phyloP scores from a whole-genome alignment of 2,888 invertebrate species.

The Pandemis corylana region DNA sequence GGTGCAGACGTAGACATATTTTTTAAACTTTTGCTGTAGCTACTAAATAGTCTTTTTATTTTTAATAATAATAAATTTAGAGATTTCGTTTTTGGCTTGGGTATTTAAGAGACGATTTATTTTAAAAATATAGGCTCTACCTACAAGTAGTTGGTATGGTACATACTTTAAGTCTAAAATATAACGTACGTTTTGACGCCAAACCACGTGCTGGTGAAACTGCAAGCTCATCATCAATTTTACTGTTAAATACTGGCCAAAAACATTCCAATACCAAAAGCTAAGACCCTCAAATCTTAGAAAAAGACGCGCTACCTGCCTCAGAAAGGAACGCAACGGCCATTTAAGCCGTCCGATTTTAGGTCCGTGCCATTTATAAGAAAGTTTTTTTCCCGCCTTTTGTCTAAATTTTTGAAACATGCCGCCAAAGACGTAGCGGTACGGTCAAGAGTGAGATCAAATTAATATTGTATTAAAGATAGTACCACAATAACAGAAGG shows the following conservation, averaged over 20 bases:
- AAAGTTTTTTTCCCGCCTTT: conserved; percentile 58
- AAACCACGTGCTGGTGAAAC: neutral
- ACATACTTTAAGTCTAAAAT: too few species aligned
- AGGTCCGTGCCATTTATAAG: conserved; percentile 71
- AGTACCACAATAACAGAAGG: conserved; percentile 14
- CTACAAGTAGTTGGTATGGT: too few species aligned
- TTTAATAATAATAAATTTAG: too few species aligned
- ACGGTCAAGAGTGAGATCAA: neutral
- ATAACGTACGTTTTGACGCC: too few species aligned
- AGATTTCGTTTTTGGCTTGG: too few species aligned
- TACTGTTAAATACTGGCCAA: conserved; percentile 14
- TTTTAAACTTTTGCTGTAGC: too few species aligned
- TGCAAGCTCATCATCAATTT: conserved; percentile 8
- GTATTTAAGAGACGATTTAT: too few species aligned
- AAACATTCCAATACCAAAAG: conserved; percentile 6
- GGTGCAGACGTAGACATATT: too few species aligned
- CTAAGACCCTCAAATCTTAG: conserved; percentile 8
- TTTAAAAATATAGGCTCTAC: too few species aligned
- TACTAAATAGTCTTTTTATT: too few species aligned
- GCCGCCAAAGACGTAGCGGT: conserved; percentile 57
- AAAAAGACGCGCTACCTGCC: conserved; percentile 56
- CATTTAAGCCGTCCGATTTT: conserved; percentile 65
- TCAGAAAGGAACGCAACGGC: conserved; percentile 58
- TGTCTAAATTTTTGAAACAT: conserved; percentile 58
- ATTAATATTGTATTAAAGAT: conserved; percentile 15